Evolutionary conservation across 2,113 vertebrate species (phyloP).

Genomic region (Bos javanicus): DNA sequence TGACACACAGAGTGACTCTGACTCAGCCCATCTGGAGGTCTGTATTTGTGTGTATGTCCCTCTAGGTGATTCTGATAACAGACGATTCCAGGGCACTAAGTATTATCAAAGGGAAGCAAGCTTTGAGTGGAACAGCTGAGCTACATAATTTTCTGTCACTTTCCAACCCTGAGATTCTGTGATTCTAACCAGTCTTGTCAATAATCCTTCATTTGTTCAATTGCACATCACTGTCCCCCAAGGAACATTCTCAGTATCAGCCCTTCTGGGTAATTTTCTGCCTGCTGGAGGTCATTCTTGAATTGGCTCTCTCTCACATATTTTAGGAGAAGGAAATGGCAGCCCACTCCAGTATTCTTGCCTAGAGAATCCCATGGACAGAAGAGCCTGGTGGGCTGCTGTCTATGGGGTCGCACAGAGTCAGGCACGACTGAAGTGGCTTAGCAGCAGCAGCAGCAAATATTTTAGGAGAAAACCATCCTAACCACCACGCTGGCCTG

Average conservation of each 20-base stretch:
- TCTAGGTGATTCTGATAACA: not conserved
- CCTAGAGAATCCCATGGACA: not conserved
- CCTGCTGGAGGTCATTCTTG: not conserved
- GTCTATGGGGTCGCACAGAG: not conserved
- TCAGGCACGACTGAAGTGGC: fast-evolving
- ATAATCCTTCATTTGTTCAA: not conserved
- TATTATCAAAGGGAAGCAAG: not conserved
- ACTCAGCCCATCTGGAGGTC: not conserved
- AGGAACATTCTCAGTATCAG: not conserved
- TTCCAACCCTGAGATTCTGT: not conserved
- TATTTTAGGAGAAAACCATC: not conserved
- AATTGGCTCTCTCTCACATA: not conserved
- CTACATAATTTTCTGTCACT: not conserved
- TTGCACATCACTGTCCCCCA: not conserved
- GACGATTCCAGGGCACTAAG: not conserved
- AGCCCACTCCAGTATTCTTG: not conserved
- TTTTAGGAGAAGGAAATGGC: not conserved
- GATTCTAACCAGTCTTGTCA: not conserved
- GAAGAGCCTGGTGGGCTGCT: not conserved
- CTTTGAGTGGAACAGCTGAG: not conserved
- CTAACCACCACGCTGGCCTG: not conserved
- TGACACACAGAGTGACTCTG: not conserved
- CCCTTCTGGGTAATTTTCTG: not conserved
- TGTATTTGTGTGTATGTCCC: not conserved
- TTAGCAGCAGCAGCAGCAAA: not conserved